A percentile compares a stretch with the other conserved stretches of the same genome.
Conservation (phyloP, 2,888 invertebrate species). For the Stegana nigrithorax region DNA sequence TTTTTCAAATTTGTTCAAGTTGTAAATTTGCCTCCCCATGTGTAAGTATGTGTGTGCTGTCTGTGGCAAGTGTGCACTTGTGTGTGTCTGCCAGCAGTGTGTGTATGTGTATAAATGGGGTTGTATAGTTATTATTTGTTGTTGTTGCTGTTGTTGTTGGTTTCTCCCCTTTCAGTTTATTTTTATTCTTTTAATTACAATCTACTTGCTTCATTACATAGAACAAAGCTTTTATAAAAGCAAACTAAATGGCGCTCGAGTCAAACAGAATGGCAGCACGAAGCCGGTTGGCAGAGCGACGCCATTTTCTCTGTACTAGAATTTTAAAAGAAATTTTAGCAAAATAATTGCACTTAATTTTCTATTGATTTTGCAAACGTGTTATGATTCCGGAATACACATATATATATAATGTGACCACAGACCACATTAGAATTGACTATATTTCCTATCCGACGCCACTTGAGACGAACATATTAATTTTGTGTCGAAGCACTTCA, state of each 20-base stretch:
- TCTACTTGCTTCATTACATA: constrained; percentile 11
- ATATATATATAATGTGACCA: background rate
- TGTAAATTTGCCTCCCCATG: constrained; percentile 55
- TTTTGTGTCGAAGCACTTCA: constrained; percentile 59
- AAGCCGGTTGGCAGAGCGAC: too few species aligned
- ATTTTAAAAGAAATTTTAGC: background rate
- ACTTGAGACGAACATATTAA: constrained; percentile 37
- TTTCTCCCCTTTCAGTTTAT: too few species aligned
- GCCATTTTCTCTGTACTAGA: background rate
- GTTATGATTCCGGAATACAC: background rate
- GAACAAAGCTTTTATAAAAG: background rate
- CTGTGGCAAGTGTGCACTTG: constrained; percentile 24
- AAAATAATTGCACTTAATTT: constrained; percentile 14
- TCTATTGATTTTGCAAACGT: constrained; percentile 13
- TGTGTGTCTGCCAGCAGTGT: constrained; percentile 25
- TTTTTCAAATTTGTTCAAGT: constrained; percentile 64
- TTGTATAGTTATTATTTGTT: background rate
- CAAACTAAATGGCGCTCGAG: constrained; percentile 9
- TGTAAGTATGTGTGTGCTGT: too few species aligned
- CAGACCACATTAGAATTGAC: background rate
- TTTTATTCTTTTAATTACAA: constrained; percentile 17
- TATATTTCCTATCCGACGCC: constrained; percentile 4
- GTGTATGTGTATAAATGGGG: constrained; percentile 28
- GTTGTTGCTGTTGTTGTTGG: too few species aligned
- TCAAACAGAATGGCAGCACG: too few species aligned